Percentiles rank a stretch among this genome's conserved stretches.
phyloP scores from a whole-genome alignment of 1,140 invertebrate genomes.

The Melanaphis sacchari region DNA sequence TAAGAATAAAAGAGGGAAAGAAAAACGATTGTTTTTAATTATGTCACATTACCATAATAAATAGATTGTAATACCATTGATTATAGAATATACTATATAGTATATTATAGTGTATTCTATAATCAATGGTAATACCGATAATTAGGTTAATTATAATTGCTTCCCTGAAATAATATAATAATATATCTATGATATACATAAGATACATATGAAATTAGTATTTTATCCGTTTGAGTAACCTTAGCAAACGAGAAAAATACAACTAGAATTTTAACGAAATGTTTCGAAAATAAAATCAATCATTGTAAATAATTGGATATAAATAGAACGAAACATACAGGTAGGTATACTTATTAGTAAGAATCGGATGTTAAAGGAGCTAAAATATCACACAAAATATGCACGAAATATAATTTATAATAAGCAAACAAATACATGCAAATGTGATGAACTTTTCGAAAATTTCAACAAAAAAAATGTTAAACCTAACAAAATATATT shows the following conservation, averaged over 20 bases:
- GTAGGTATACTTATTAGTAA: not conserved
- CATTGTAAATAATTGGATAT: not conserved
- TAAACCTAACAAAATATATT: not conserved
- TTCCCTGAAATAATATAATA: not conserved
- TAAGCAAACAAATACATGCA: not conserved
- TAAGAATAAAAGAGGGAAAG: not conserved
- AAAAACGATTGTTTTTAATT: conserved; percentile 12
- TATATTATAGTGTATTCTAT: too few species aligned
- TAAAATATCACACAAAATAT: not conserved
- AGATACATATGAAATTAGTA: not conserved
- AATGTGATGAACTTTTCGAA: not conserved
- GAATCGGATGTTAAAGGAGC: not conserved
- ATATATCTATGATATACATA: not conserved
- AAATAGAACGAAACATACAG: not conserved
- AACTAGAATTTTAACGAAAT: not conserved
- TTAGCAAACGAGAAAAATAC: not conserved
- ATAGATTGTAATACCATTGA: too few species aligned
- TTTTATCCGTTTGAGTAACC: not conserved
- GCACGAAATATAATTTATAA: not conserved
- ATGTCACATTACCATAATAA: not conserved
- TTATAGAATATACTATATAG: too few species aligned
- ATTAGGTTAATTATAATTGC: not conserved
- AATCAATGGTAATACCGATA: too few species aligned
- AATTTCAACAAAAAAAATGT: not conserved
- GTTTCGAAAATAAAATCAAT: not conserved